A percentile compares a stretch with the other conserved stretches of the same genome.
These are phyloP conservation scores for Pao palembangensis DNA, from an alignment of 2,113 vertebrate species.

Conservation along the genomic window DNA sequence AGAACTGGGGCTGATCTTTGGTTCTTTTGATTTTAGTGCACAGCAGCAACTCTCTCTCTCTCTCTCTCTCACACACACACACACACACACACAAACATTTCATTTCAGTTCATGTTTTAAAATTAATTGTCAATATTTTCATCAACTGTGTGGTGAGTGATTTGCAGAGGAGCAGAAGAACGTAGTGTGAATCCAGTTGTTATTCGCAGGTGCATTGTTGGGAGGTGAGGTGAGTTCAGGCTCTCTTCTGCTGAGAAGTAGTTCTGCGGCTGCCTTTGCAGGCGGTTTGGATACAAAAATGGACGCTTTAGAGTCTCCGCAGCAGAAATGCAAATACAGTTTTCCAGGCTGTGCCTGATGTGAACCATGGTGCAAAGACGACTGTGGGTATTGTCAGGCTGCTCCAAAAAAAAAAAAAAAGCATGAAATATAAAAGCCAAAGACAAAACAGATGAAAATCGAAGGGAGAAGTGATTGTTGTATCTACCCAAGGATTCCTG, in stretches of 20 bases:
- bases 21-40: neutral
- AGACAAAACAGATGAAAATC: neutral
- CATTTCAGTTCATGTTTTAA: neutral
- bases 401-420: constrained; percentile 4
- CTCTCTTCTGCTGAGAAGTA: constrained; percentile 8
- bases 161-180: constrained; percentile 33
- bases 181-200: constrained; percentile 58
- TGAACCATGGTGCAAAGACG: too few species aligned
- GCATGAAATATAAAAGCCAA: neutral
- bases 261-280: too few species aligned
- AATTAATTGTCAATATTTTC: too few species aligned
- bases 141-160: too few species aligned
- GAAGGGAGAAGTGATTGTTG: neutral
- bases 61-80: neutral
- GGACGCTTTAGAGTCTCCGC: too few species aligned
- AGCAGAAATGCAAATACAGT: too few species aligned
- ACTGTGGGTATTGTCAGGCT: neutral
- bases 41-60: too few species aligned
- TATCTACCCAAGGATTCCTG: constrained; percentile 13
- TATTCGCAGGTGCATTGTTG: constrained; percentile 35
- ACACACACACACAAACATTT: constrained; percentile 13
- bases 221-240: constrained; percentile 35
- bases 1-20: constrained; percentile 30
- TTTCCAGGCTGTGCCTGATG: too few species aligned
- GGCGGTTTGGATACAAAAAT: too few species aligned